A percentile compares a stretch with the other conserved stretches of the same genome.
phyloP scores from a whole-genome alignment of 2,797 vertebrate genomes.

The Cynodonichthys magdalenae region DNA sequence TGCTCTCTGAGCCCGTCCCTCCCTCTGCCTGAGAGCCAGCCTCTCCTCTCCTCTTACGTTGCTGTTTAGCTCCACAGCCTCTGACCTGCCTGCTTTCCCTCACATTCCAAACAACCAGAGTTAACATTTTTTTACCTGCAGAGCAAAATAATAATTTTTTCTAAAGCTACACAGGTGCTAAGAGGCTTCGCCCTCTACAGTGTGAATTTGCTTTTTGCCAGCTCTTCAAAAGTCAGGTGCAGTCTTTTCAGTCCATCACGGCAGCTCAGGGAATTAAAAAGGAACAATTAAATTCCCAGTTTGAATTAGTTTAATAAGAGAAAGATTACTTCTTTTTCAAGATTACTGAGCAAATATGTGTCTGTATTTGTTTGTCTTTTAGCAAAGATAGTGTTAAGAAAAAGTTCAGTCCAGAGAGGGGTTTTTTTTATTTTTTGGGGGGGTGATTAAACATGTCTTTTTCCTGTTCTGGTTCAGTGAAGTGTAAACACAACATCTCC shows the following conservation, averaged over 20 bases:
- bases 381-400: too few species aligned
- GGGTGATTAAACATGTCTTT: slow-evolving; percentile 8
- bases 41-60: slow-evolving; percentile 67
- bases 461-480: slow-evolving; percentile 34
- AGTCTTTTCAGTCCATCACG: slow-evolving; percentile 2
- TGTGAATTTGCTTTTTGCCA: slow-evolving; percentile 11
- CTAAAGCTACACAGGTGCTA: too few species aligned
- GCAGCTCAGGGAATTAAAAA: slow-evolving; percentile 8
- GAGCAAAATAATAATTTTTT: too few species aligned
- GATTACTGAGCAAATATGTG: too few species aligned
- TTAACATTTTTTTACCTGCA: slow-evolving; percentile 7
- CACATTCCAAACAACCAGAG: slow-evolving; percentile 21
- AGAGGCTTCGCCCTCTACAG: not conserved
- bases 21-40: slow-evolving; percentile 65
- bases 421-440: too few species aligned
- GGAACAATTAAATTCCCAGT: slow-evolving; percentile 14
- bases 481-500: slow-evolving; percentile 47
- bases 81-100: slow-evolving; percentile 24
- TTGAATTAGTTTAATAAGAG: not conserved
- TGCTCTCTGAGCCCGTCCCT: slow-evolving; percentile 68
- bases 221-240: slow-evolving; percentile 52
- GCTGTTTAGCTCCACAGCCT: slow-evolving; percentile 48
- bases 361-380: too few species aligned
- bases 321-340: too few species aligned
- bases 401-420: too few species aligned